Conservation (phyloP, 2,888 invertebrate genomes). For the Catocala fraxini region DNA sequence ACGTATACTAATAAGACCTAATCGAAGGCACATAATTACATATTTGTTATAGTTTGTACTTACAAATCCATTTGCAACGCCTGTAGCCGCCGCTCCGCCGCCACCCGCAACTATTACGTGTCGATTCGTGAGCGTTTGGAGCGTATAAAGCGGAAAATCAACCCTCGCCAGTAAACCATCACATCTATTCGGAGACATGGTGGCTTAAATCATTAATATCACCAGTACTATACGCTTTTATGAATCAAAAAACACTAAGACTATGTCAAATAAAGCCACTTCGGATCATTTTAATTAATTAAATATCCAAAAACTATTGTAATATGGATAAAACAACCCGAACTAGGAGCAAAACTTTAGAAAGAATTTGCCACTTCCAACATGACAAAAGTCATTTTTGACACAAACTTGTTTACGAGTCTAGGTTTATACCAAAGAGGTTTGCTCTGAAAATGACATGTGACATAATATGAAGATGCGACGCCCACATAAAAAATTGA, state of each 20-base stretch:
- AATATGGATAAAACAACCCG: slow-evolving; percentile 69
- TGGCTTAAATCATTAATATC: slow-evolving; percentile 70
- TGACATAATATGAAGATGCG: too few relatives aligned
- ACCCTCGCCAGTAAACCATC: slow-evolving; percentile 94
- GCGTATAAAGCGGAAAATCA: slow-evolving; percentile 97
- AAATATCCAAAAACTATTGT: slow-evolving; percentile 57
- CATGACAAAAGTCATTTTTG: slow-evolving; percentile 86
- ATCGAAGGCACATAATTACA: slow-evolving; percentile 29
- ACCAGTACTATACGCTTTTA: slow-evolving; percentile 54
- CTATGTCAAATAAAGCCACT: slow-evolving; percentile 59
- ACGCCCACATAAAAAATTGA: too few relatives aligned
- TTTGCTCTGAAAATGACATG: too few relatives aligned
- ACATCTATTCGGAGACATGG: slow-evolving; percentile 84
- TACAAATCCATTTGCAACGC: slow-evolving; percentile 98
- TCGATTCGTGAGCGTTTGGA: slow-evolving; percentile 96
- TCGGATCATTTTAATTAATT: slow-evolving; percentile 67
- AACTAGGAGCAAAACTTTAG: slow-evolving; percentile 72
- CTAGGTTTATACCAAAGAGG: slow-evolving; percentile 5
- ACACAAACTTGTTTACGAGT: slow-evolving; percentile 51
- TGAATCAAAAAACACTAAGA: slow-evolving; percentile 60
- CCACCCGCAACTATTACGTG: slow-evolving; percentile 99
- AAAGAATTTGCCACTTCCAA: slow-evolving; percentile 79
- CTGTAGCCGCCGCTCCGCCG: slow-evolving; percentile 98
- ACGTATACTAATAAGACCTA: slow-evolving; percentile 56
- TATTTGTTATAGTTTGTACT: slow-evolving; percentile 75